phyloP scores from a whole-genome alignment of 1,140 invertebrate species.

The Cyclargus thomasi region DNA sequence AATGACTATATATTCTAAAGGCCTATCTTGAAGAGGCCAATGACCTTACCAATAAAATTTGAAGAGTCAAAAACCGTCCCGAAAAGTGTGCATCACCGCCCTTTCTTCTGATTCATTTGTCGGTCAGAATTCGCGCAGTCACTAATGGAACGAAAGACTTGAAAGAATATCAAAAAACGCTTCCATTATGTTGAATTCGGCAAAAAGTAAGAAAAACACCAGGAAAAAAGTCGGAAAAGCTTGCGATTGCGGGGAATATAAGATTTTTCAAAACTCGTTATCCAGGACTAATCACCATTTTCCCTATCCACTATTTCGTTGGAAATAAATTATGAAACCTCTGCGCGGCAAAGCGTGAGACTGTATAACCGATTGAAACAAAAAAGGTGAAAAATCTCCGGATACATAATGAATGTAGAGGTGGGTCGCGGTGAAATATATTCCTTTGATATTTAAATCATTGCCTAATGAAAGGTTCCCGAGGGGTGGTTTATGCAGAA shows the following conservation, averaged over 20 bases:
- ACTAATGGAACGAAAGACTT: slow-evolving; percentile 19
- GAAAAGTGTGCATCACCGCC: background rate
- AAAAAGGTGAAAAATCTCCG: slow-evolving; percentile 30
- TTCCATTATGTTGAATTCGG: background rate
- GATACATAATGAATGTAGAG: slow-evolving; percentile 40
- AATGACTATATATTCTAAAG: background rate
- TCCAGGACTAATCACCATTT: background rate
- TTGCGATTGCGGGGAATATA: background rate
- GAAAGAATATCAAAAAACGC: slow-evolving; percentile 5
- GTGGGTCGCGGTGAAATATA: slow-evolving; percentile 32
- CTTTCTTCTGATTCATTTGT: slow-evolving; percentile 24
- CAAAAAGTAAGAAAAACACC: background rate
- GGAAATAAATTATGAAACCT: slow-evolving; percentile 21
- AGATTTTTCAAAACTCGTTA: background rate
- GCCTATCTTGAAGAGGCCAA: no score
- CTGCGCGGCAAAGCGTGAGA: slow-evolving; percentile 24
- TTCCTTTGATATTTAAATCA: slow-evolving; percentile 54
- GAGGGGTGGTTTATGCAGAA: slow-evolving; percentile 24
- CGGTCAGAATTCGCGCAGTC: slow-evolving; percentile 20
- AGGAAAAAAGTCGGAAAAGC: background rate
- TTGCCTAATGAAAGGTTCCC: slow-evolving; percentile 43
- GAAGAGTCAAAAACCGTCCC: background rate
- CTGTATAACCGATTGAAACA: slow-evolving; percentile 26
- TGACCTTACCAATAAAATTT: background rate
- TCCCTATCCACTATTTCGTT: background rate